A percentile compares a stretch with the other conserved stretches of the same genome.
phyloP scores from a whole-genome alignment of 2,113 vertebrate genomes.

The Halichoeres trimaculatus region DNA sequence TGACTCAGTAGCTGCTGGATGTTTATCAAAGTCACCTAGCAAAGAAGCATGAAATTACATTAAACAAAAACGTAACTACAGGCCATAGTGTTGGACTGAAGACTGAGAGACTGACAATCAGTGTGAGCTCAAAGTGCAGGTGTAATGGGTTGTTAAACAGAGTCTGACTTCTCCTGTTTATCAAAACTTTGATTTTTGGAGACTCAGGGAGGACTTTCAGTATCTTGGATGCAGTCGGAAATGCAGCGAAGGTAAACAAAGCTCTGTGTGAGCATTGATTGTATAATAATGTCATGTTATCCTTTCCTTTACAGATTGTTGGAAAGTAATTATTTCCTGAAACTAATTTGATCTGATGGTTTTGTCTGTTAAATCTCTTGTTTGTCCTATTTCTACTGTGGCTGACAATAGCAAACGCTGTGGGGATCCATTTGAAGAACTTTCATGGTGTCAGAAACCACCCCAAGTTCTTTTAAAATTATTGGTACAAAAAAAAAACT shows the following conservation, averaged over 20 bases:
- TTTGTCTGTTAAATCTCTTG: not conserved
- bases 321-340: conserved; percentile 32
- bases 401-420: not conserved
- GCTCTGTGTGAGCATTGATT: conserved; percentile 24
- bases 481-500: too few species aligned
- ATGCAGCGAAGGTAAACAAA: conserved; percentile 46
- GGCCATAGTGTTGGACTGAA: conserved; percentile 26
- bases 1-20: conserved; percentile 36
- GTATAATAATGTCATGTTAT: conserved; percentile 36
- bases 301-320: conserved; percentile 24
- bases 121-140: conserved; percentile 5
- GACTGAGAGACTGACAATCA: conserved; percentile 68
- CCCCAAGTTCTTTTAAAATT: too few species aligned
- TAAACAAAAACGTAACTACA: not conserved
- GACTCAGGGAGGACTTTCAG: conserved; percentile 79
- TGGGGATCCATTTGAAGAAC: not conserved
- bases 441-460: too few species aligned
- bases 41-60: conserved; percentile 22
- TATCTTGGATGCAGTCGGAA: conserved; percentile 31
- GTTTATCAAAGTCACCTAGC: conserved; percentile 14
- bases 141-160: conserved; percentile 25
- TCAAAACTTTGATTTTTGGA: conserved; percentile 54
- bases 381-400: not conserved
- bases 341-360: not conserved
- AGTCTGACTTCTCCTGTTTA: conserved; percentile 43